These are phyloP conservation scores for Coracopsis vasa DNA, from an alignment of 2,113 vertebrate species.

Conservation along the genomic window DNA sequence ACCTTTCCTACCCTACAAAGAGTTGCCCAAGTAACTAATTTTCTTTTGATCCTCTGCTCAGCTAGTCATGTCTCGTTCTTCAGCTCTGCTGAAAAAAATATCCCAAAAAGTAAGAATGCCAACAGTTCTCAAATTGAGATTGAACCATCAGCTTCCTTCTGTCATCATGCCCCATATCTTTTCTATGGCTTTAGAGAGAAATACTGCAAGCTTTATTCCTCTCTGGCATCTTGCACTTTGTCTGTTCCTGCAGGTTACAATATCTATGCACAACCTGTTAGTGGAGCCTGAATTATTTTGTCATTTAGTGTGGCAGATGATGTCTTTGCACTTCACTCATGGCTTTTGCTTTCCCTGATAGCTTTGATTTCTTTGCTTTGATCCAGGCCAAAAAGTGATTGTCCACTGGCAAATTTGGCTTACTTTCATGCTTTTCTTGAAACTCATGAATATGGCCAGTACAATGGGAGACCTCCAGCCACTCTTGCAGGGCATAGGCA, in stretches of 20 bases:
- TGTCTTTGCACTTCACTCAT: background rate
- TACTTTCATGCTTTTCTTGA: background rate
- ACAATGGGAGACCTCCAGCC: background rate
- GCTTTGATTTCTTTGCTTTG: background rate
- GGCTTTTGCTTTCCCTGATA: background rate
- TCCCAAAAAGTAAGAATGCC: background rate
- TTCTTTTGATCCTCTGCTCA: background rate
- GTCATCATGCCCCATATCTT: fast-evolving
- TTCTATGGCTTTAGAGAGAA: background rate
- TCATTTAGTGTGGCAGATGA: background rate
- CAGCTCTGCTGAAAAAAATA: background rate
- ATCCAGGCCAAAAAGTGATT: background rate
- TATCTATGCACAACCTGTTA: background rate
- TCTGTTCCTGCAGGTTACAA: background rate
- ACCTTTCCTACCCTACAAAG: background rate
- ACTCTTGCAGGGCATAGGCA: background rate
- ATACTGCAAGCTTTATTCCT: background rate
- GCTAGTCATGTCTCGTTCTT: background rate
- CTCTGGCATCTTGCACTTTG: background rate
- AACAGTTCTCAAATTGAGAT: background rate
- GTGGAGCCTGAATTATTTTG: background rate
- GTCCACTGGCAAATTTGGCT: background rate
- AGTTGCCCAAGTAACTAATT: background rate
- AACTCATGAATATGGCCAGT: background rate
- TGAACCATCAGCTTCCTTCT: background rate